Percentiles rank a stretch among this genome's conserved stretches.
Evolutionary conservation across 2,113 vertebrate genomes (phyloP).

Genomic region (Beaufortia kweichowensis): DNA sequence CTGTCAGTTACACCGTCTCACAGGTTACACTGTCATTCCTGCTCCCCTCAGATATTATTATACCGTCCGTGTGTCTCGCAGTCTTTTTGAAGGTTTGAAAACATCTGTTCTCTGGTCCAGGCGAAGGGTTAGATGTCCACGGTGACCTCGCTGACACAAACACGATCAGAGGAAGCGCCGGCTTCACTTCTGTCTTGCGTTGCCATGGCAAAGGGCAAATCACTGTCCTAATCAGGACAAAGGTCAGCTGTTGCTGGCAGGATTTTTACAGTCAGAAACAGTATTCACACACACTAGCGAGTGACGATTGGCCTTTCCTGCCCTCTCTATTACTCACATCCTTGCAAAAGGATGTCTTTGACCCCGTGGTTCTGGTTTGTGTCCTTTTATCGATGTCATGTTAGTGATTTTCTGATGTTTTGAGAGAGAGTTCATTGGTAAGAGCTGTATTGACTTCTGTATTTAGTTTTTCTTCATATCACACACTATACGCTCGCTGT

Average conservation of each 20-base stretch:
- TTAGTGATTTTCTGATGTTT: neutral
- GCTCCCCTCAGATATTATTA: constrained; percentile 26
- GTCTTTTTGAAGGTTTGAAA: constrained; percentile 25
- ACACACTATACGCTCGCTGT: neutral
- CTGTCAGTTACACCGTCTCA: constrained; percentile 52
- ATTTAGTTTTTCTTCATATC: constrained; percentile 28
- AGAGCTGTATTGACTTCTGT: constrained; percentile 50
- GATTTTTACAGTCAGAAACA: neutral
- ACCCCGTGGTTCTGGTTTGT: neutral
- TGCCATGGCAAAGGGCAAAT: constrained; percentile 36
- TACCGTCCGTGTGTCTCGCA: neutral
- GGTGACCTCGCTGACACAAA: constrained; percentile 44
- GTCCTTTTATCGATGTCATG: neutral
- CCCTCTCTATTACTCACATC: constrained; percentile 8
- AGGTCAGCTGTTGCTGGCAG: constrained; percentile 44
- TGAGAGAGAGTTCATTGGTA: neutral
- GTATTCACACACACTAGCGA: constrained; percentile 9
- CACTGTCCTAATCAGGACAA: constrained; percentile 32
- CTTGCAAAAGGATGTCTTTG: neutral
- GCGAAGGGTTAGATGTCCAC: constrained; percentile 30
- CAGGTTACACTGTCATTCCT: constrained; percentile 47
- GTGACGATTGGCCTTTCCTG: neutral
- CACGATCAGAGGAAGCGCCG: constrained; percentile 36
- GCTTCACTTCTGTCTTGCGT: constrained; percentile 34
- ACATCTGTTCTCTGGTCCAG: constrained; percentile 11